Evolutionary conservation across 1,140 invertebrate genomes (phyloP).

Genomic region (Drosophila takahashii): DNA sequence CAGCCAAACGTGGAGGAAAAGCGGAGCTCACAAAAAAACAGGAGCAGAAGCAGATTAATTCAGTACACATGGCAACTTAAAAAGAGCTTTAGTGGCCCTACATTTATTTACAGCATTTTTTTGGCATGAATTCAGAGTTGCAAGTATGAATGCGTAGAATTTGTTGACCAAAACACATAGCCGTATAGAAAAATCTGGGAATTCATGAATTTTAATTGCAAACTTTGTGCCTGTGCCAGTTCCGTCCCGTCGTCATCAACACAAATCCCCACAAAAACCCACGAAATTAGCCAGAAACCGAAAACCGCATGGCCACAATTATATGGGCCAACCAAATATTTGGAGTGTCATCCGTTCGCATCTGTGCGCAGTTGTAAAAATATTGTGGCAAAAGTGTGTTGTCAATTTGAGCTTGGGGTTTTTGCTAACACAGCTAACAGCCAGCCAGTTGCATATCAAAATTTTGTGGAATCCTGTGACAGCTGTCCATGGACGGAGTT

Average conservation of each 20-base stretch:
- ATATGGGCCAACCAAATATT: constrained; percentile 75
- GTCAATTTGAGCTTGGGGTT: constrained; percentile 72
- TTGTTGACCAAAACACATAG: neutral
- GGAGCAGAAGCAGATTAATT: constrained; percentile 1
- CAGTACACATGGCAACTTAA: constrained; percentile 16
- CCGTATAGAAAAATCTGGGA: constrained; percentile 24
- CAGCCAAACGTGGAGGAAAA: constrained; percentile 11
- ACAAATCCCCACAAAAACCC: constrained; percentile 14
- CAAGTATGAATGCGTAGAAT: neutral
- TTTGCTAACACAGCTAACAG: constrained; percentile 40
- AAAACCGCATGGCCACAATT: constrained; percentile 65
- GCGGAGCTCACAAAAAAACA: constrained; percentile 1
- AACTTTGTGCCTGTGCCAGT: constrained; percentile 22
- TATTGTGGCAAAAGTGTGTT: constrained; percentile 74
- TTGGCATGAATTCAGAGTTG: no score
- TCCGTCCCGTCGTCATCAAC: neutral
- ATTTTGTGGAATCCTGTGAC: constrained; percentile 70
- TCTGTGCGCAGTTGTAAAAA: constrained; percentile 68
- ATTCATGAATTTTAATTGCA: constrained; percentile 38
- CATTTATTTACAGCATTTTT: neutral
- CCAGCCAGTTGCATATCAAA: constrained; percentile 67
- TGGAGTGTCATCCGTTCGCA: constrained; percentile 44
- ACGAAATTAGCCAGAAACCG: constrained; percentile 67
- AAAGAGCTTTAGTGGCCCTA: neutral
- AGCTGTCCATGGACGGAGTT: constrained; percentile 49